A percentile compares a stretch with the other conserved stretches of the same genome.
Evolutionary conservation across 2,113 vertebrate species (phyloP).

Genomic region (Xenopus laevis): DNA sequence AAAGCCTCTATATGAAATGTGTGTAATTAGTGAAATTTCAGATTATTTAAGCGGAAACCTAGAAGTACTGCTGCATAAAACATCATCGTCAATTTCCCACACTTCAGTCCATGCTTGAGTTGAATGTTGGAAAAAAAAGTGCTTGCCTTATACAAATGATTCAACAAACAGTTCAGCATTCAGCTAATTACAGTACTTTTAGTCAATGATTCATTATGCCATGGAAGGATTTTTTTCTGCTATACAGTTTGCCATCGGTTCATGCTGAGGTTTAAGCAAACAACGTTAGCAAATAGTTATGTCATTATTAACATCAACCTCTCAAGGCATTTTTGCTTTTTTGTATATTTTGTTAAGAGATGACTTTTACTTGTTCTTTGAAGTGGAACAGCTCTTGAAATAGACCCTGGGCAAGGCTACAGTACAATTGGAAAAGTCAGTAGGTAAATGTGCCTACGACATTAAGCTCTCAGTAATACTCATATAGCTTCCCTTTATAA

Average conservation of each 20-base stretch:
- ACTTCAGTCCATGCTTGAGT: conserved; percentile 7
- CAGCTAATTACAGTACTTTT: conserved; percentile 40
- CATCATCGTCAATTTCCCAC: conserved; percentile 14
- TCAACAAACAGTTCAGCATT: conserved; percentile 34
- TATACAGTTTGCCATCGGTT: conserved; percentile 26
- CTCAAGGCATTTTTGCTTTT: conserved; percentile 22
- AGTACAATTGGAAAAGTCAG: not conserved
- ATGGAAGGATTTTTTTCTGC: conserved; percentile 19
- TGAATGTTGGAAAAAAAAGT: conserved; percentile 15
- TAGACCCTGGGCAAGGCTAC: not conserved
- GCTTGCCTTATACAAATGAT: conserved; percentile 31
- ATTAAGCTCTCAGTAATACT: no score
- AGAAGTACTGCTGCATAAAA: not conserved
- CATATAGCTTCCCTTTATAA: no score
- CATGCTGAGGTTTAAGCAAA: conserved; percentile 31
- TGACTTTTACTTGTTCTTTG: not conserved
- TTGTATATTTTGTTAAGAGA: conserved; percentile 2
- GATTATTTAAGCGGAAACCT: conserved; percentile 3
- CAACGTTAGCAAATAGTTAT: conserved; percentile 23
- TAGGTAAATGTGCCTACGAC: no score
- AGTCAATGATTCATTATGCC: conserved; percentile 38
- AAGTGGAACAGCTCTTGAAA: not conserved
- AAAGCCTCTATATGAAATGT: not conserved
- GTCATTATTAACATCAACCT: conserved; percentile 20
- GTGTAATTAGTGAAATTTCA: not conserved